Evolutionary conservation across 1,140 invertebrate genomes (phyloP), one percentile per base, ranked within the genome.

Genomic region (Drosophila ironensis): DNA sequence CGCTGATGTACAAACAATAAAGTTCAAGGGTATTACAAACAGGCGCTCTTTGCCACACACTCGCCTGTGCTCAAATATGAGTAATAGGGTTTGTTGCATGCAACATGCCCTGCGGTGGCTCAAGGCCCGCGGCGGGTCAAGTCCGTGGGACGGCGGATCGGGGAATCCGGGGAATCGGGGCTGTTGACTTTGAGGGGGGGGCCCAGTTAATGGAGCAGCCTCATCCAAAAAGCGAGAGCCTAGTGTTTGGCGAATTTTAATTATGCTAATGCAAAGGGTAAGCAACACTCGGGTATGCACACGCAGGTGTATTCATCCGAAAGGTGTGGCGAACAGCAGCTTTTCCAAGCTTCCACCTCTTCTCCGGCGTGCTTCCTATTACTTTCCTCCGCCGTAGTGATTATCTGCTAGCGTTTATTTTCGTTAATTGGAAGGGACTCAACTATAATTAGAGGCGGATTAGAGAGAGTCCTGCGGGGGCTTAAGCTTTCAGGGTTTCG

Each of bases 1-100:
- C 77, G 63, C 78, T 84, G 78, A 88, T 88, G 84, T 77, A 69
- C 80, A 88, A 88, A 88, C 86, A 88, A 88, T 88, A 88, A 88
- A 88, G 86, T 88, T 88, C 86, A 88, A 88, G 86, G 86, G 82
- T 88, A 72, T 71, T 71, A 40, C 67, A 71, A 71, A 71, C 67
- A 70, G 45, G 46, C 28, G 37, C 47, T 44, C 17, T 33, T 33
- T 33, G 45, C 66, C 60, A 40, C 56, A 35, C 42, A 52, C 41
- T 51, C 44, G 40, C 59, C 41, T 24, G 42, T 40, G 16, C 61
- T 56, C 68, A 44, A 52, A 70, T 50, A 57, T 60, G 42, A 74
- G 73, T 71, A 78, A 52, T 71, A 78, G 80, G 77, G 60, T 73
- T 47, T 71, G 64, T 63, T 80, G 60, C 74, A 67, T 64, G 59